Conservation (phyloP, 53 echinoderm and acorn worm genomes). For the Paracentrotus lividus region DNA sequence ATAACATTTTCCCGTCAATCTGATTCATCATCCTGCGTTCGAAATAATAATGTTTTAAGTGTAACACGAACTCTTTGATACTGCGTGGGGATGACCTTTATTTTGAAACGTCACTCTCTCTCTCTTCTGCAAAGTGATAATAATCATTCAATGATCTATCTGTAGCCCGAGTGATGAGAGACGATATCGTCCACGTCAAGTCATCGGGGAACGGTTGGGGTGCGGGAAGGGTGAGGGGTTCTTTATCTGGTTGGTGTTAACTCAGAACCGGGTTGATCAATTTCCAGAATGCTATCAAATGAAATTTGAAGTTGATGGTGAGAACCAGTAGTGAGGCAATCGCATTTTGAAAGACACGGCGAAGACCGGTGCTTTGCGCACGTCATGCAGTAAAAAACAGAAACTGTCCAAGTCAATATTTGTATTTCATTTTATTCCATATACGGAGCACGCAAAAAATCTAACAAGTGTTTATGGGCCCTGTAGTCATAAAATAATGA, state of each 20-base stretch:
- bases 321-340: background rate
- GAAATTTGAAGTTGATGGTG: background rate
- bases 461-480: no score
- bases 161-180: constrained; percentile 44
- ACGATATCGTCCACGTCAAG: constrained; percentile 27
- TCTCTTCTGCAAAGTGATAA: constrained; percentile 1
- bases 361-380: no score
- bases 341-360: background rate
- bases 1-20: background rate
- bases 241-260: background rate
- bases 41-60: constrained; percentile 45
- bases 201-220: constrained; percentile 23
- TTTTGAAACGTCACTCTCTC: constrained; percentile 13
- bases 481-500: no score
- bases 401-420: no score
- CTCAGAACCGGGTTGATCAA: background rate
- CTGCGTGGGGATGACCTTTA: constrained; percentile 30
- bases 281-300: background rate
- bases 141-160: constrained; percentile 21
- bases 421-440: no score
- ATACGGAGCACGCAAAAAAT: no score
- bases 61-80: constrained; percentile 22
- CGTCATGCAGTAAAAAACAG: no score
- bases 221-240: constrained; percentile 34
- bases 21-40: constrained; percentile 21